Base-by-base conservation (phyloP, 1,140 invertebrate species). In the Zophobas atratus region DNA sequence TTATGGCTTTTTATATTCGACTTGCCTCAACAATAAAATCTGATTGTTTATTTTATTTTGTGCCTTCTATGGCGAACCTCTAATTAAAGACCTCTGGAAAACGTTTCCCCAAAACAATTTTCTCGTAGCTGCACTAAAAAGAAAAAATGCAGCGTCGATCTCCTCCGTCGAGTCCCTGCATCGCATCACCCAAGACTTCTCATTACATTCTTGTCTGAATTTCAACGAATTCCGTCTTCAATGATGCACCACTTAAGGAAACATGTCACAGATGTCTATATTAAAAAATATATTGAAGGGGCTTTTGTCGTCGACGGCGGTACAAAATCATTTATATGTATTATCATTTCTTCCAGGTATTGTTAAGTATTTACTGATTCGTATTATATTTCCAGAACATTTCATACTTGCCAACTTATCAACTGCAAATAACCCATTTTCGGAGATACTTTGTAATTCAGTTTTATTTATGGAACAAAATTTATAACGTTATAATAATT, bases 1-100 rank as follows among this genome's bases (percentile, higher is more conserved):
- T 67, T 67, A 67, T 43, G 8, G 60, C 60, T 67, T 67, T 67
- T 67, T 67, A 67, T 43, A 67, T 67, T 67, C 60, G 60, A 67
- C 38, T 43, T 67, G 60, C 33, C 35, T 67, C 60, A n/a, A 20
- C 20, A 67, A 43, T 67, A 67, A 67, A 67, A 67, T 67, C 60
- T 67, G 60, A 67, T 67, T 67, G 60, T 67, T 67, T 43, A 67
- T 43, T 67, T 67, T 67, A 67, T 67, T 43, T 43, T n/a, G 38
- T 20, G 60, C 1, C 60, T n/a, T 20, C 60, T 32, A 43, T 67
- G 60, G 39, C 60, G 33, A 46, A 67, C 60, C 60, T 67, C 38
- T 67, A 67, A 67, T 43, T 43, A 67, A 67, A 67, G 60, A 60
- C 56, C 38, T 38, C 56, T 60, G 56, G 56, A 39, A 60, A 60